Evolutionary conservation across 1,140 invertebrate genomes (phyloP), one percentile per base, ranked within the genome.

Genomic region (Tetragonula clypearis): DNA sequence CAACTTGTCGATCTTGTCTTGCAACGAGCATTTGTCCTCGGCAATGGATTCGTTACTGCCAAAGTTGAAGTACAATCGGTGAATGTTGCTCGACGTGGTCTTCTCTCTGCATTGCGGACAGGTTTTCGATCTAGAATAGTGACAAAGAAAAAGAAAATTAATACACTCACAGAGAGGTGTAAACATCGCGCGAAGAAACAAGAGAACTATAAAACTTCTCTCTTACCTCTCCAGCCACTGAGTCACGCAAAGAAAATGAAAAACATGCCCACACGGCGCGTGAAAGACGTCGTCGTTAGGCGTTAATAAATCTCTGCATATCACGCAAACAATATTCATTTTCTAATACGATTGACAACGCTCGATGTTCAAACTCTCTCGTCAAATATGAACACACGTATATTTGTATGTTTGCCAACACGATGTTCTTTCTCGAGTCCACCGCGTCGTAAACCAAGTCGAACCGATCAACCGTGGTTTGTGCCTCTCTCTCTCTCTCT

Each of bases 41-140:
- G 79, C 82, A 4, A 91, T 84, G 19, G 90, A 92, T 80, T 96
- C 96, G 76, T 95, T 95, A 75, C 95, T 96, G 9, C 95, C 93
- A 49, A 96, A 90, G 89, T 96, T 97, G 11, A 97, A 96, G 89
- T 96, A 97, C 11, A 97, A 88, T 9, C 96, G 95, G 83, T 95
- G 96, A 86, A 96, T 95, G 73, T 95, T 96, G 26, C 94, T 95
- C 23, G 95, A 92, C 12, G 95, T 96, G 26, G 96, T 95, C 92
- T 95, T 97, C 84, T 96, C 94, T 5, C 97, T 95, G 91, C 97
- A 97, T 94, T 97, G 96, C 2, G 97, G 97, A 89, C 97, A 97
- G 35, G 96, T 95, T 91, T 96, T 95, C 86, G 95, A 96, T 93
- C 95, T 95, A 88, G 30, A 30, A 30, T 1, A 30, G 30, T 1